Conservation (phyloP, 2,797 vertebrate species). For the Sphenopsis melanotis region DNA sequence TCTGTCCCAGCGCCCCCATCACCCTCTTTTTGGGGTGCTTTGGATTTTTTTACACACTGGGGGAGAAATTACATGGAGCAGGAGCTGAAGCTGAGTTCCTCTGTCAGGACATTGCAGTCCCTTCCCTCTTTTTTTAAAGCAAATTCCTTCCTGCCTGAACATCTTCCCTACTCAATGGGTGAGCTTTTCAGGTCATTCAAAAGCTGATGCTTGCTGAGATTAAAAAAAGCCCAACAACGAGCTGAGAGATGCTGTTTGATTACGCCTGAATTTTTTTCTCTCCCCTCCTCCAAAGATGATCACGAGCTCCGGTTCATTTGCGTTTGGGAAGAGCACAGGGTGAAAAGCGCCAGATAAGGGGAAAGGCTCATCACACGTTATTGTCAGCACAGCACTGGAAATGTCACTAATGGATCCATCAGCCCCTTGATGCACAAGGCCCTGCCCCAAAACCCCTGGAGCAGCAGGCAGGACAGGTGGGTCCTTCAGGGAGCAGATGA, state of each 20-base stretch:
- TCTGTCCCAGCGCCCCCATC: not conserved
- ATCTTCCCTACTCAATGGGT: not conserved
- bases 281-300: constrained; percentile 30
- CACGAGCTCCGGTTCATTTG: constrained; percentile 1
- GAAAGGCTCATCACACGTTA: constrained; percentile 42
- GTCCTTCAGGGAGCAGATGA: not conserved
- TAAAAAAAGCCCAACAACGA: not conserved
- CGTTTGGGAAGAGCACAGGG: not conserved
- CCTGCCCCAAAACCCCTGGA: not conserved
- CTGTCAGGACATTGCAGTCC: not conserved
- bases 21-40: not conserved
- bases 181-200: not conserved
- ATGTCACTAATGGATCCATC: constrained; percentile 11
- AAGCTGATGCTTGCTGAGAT: not conserved
- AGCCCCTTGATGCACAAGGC: not conserved
- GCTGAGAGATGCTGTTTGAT: constrained; percentile 13
- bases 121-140: not conserved
- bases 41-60: not conserved
- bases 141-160: not conserved
- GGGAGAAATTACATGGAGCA: fast-evolving
- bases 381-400: constrained; percentile 14
- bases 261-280: not conserved
- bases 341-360: constrained; percentile 44
- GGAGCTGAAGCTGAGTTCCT: not conserved
- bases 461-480: not conserved